These are phyloP conservation scores for Astyanax mexicanus DNA, from an alignment of 2,797 vertebrate genomes.

Conservation along the genomic window DNA sequence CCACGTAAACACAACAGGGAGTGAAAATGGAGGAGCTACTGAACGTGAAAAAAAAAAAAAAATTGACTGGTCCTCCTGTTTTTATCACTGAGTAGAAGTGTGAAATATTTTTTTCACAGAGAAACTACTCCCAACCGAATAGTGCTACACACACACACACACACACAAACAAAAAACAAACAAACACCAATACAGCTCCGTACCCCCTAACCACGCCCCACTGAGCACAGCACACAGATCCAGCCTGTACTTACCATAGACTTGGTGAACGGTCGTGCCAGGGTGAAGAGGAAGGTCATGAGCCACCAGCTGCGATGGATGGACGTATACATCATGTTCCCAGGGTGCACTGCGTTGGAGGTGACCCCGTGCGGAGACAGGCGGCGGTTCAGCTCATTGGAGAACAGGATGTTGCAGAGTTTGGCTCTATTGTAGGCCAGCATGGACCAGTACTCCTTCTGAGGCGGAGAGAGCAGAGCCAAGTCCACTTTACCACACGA, in stretches of 20 bases:
- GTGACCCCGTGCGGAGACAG: constrained; percentile 88
- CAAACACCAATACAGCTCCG: background rate
- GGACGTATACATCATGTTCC: constrained; percentile 95
- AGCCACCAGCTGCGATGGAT: constrained; percentile 93
- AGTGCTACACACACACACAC: too few relatives aligned
- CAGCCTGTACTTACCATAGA: constrained; percentile 88
- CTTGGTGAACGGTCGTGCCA: constrained; percentile 96
- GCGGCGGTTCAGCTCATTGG: constrained; percentile 90
- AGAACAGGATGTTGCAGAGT: constrained; percentile 95
- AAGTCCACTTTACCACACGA: constrained; percentile 88
- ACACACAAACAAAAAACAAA: too few relatives aligned
- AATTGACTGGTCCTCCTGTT: too few relatives aligned
- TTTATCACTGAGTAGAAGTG: too few relatives aligned
- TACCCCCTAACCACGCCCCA: background rate
- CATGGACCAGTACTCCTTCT: constrained; percentile 95
- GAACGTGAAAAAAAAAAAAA: too few relatives aligned
- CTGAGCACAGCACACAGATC: background rate
- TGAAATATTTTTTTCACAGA: too few relatives aligned
- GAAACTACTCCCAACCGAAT: too few relatives aligned
- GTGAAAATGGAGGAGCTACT: too few relatives aligned
- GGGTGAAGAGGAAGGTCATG: constrained; percentile 90
- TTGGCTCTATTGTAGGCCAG: constrained; percentile 98
- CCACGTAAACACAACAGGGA: too few relatives aligned
- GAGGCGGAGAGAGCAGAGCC: constrained; percentile 85
- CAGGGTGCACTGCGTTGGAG: constrained; percentile 91